A percentile compares a stretch with the other conserved stretches of the same genome.
Conservation (phyloP, 2,113 vertebrate genomes). For the Apteryx mantelli region DNA sequence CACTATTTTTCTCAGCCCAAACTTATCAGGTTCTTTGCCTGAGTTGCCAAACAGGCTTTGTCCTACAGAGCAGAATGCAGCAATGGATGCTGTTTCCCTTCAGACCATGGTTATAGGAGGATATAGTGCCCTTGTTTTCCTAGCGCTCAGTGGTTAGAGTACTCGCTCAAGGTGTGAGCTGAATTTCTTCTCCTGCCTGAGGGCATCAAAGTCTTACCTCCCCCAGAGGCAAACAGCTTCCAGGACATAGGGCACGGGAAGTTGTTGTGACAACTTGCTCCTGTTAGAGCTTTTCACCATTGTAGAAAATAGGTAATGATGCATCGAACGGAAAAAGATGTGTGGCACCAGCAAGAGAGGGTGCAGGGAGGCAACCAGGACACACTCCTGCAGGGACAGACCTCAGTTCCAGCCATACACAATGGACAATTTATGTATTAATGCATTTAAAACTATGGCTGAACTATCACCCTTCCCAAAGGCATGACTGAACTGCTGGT, state of each 20-base stretch:
- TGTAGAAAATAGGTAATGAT: background rate
- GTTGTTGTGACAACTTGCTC: background rate
- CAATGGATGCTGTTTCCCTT: background rate
- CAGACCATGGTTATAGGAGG: background rate
- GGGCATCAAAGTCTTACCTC: background rate
- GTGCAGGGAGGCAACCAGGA: background rate
- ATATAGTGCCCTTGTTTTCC: background rate
- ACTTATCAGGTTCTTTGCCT: background rate
- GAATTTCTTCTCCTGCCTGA: background rate
- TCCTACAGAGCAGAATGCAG: no score
- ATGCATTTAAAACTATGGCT: background rate
- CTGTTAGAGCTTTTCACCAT: background rate
- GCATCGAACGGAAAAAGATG: background rate
- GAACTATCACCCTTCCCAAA: background rate
- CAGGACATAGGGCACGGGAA: background rate
- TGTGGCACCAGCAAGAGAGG: background rate
- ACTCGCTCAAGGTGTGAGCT: background rate
- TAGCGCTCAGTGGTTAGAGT: background rate
- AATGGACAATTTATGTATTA: background rate
- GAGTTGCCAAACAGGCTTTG: background rate
- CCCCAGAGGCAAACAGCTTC: background rate
- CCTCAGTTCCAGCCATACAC: background rate
- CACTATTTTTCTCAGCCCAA: background rate
- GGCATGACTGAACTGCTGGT: background rate
- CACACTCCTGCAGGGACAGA: background rate